phyloP scores from a whole-genome alignment of 2,888 invertebrate genomes.

The Gortyna flavago region DNA sequence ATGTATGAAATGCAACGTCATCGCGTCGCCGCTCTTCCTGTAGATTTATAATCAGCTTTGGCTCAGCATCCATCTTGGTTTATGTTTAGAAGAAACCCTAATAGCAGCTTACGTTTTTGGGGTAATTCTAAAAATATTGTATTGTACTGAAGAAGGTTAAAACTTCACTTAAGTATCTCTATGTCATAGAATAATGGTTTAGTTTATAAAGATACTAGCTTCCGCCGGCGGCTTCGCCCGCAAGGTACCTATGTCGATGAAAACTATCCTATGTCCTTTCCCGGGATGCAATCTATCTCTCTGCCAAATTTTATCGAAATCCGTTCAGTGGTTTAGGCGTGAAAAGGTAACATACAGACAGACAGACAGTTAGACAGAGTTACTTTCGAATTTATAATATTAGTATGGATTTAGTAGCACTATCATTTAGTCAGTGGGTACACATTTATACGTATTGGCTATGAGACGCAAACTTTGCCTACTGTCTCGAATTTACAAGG shows the following conservation, averaged over 20 bases:
- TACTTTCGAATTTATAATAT: too few species aligned
- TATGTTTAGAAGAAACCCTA: background rate
- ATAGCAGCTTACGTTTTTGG: background rate
- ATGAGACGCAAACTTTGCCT: background rate
- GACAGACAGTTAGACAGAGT: too few species aligned
- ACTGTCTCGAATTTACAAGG: background rate
- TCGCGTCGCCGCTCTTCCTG: background rate
- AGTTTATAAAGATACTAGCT: too few species aligned
- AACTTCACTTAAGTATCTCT: background rate
- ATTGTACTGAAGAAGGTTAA: background rate
- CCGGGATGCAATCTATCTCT: too few species aligned
- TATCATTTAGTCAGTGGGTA: too few species aligned
- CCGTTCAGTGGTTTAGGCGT: too few species aligned
- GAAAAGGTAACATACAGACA: too few species aligned
- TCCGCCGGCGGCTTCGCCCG: too few species aligned
- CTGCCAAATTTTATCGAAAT: too few species aligned
- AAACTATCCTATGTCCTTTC: too few species aligned
- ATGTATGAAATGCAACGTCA: constrained; percentile 23
- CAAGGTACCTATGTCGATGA: too few species aligned
- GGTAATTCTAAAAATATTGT: background rate
- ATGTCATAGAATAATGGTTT: background rate
- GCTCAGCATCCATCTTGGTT: background rate
- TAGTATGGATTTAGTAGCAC: background rate
- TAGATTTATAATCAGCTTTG: background rate
- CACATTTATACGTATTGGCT: too few species aligned